Evolutionary conservation across 2,113 vertebrate genomes (phyloP), one percentile per base, ranked within the genome.

Genomic region (Ptilorrhoa leucosticta): DNA sequence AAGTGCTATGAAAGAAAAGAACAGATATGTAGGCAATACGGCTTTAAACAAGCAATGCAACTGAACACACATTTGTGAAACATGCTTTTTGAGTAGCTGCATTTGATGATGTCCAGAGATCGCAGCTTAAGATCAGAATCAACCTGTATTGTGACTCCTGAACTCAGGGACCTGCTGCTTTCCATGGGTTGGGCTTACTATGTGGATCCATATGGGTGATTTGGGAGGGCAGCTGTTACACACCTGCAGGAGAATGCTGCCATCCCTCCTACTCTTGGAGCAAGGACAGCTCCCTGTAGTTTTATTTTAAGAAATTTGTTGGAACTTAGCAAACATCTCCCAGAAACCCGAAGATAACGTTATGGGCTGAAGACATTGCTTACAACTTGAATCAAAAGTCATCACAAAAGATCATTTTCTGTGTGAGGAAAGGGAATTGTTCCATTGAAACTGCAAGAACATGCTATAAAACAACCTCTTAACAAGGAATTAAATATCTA

Each of bases 391-490:
- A 69, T 22, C n/a, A 76, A 48, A 78, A 76, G 40, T 42, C 21
- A 60, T 28, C 5, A 44, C 0, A 1, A 44, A 85, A 83, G 14
- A 42, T 15, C 0, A 11, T 54, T 76, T 71, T 80, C 37, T 64
- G 11, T n/a, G 33, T 26, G 35, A 23, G 13, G 24, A 89, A 64
- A 80, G 10, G 30, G 33, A 80, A 48, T 39, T 28, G 24, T 65
- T 83, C 31, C 13, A 68, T 9, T 47, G 4, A 31, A 73, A 27
- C 6, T 7, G 15, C 50, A 66, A 50, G 42, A 78, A 44, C 42
- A 40, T 6, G 13, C 31, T 77, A n/a, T 28, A 70, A 86, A 64
- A 51, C 22, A 70, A 81, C 6, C 22, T 70, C 28, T 78, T 57
- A 70, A 53, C 5, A n/a, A 53, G 12, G 21, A 39, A 78, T 89